A percentile compares a stretch with the other conserved stretches of the same genome.
Conservation (phyloP, 2,113 vertebrate species). For the Halcyon malimbica region DNA sequence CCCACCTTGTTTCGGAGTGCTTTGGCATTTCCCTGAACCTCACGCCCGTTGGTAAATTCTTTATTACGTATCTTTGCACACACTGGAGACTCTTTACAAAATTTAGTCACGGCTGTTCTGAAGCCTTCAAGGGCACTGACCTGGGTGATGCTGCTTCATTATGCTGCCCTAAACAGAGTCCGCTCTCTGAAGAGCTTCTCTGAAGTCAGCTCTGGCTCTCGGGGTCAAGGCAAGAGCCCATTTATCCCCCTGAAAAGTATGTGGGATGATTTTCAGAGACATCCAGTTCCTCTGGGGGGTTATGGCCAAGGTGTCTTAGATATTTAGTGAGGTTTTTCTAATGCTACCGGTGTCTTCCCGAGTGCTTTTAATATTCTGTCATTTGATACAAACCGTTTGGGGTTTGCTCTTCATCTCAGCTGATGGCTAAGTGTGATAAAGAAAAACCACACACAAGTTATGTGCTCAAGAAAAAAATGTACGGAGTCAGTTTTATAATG, state of each 20-base stretch:
- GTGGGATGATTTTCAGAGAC: not conserved
- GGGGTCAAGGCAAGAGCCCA: not conserved
- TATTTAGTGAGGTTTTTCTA: not conserved
- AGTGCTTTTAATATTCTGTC: not conserved
- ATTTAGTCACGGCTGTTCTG: not conserved
- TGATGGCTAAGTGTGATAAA: not conserved
- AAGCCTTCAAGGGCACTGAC: not conserved
- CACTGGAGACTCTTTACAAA: not conserved
- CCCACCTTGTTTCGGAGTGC: no score
- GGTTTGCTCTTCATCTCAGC: not conserved
- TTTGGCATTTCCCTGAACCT: not conserved
- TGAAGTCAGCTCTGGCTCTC: not conserved
- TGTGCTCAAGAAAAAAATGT: not conserved
- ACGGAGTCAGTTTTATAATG: not conserved
- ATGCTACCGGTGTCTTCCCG: not conserved
- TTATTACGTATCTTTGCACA: not conserved
- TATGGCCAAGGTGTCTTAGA: not conserved
- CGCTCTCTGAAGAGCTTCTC: not conserved
- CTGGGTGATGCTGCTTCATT: not conserved
- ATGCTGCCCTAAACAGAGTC: not conserved
- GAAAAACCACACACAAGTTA: no score
- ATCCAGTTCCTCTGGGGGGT: not conserved
- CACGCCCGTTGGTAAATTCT: not conserved
- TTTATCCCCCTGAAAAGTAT: not conserved
- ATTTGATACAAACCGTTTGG: not conserved